Evolutionary conservation across 2,888 invertebrate species (phyloP).

Genomic region (Didymodactylos carnosus): DNA sequence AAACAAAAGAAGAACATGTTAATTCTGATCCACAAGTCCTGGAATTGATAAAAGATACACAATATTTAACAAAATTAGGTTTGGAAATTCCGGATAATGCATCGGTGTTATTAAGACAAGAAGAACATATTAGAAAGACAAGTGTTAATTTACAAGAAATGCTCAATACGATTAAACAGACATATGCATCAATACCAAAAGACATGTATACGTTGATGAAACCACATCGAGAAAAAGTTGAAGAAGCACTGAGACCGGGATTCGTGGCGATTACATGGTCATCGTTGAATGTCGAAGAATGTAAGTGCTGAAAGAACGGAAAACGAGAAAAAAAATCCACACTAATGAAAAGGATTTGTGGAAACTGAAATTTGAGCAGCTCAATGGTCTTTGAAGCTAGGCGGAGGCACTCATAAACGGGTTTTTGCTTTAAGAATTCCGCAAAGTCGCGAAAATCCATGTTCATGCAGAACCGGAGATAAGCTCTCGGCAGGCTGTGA

Average conservation of each 20-base stretch:
- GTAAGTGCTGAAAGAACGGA: too few relatives aligned
- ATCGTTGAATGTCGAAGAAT: conserved; percentile 39
- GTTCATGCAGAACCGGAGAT: neutral
- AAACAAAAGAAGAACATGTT: conserved; percentile 23
- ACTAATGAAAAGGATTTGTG: too few relatives aligned
- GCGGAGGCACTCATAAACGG: too few relatives aligned
- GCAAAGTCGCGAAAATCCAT: neutral
- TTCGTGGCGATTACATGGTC: conserved; percentile 69
- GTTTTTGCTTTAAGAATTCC: neutral
- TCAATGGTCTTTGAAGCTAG: too few relatives aligned
- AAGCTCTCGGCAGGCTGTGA: too few relatives aligned
- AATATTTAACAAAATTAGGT: conserved; percentile 29
- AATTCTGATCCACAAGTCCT: conserved; percentile 34
- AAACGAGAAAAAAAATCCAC: too few relatives aligned
- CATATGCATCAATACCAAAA: conserved; percentile 38
- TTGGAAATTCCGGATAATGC: conserved; percentile 33
- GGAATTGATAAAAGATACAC: conserved; percentile 33
- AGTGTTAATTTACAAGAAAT: conserved; percentile 26
- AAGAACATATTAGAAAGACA: conserved; percentile 21
- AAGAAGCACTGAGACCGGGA: conserved; percentile 60
- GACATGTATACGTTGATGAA: conserved; percentile 72
- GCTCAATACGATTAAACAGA: conserved; percentile 28
- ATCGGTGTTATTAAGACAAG: conserved; percentile 26
- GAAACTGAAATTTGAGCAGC: too few relatives aligned
- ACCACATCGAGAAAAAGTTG: conserved; percentile 66